Conservation (phyloP, 2,888 invertebrate species). For the Sepiola atlantica region DNA sequence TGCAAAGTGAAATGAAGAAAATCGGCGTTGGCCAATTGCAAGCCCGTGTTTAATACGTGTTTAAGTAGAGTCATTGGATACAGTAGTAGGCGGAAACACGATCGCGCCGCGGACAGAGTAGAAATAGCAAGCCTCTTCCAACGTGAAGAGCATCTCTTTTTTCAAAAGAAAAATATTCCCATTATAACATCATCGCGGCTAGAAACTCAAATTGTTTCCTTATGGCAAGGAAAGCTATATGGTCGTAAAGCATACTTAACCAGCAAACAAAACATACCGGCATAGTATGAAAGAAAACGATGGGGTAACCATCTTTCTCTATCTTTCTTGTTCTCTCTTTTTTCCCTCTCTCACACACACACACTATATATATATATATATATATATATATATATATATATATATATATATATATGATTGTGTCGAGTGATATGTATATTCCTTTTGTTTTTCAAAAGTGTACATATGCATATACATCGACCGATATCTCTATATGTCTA, state of each 20-base stretch:
- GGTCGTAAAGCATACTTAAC: neutral
- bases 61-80: neutral
- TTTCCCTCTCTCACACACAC: no score
- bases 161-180: neutral
- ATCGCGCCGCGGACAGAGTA: neutral
- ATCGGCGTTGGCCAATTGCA: neutral
- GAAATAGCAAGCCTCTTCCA: neutral
- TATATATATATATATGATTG: no score
- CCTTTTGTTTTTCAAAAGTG: no score
- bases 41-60: neutral
- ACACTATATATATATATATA: no score
- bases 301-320: no score
- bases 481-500: no score
- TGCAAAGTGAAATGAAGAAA: neutral
- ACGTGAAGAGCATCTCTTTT: neutral
- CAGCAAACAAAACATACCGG: neutral
- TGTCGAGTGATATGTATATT: no score
- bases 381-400: no score
- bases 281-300: no score
- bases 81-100: neutral
- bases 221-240: neutral
- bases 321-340: no score
- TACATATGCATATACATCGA: no score
- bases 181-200: neutral
- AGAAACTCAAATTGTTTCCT: neutral